These are phyloP conservation scores for Hedychridium roseum DNA, from an alignment of 2,888 invertebrate species.

Conservation along the genomic window DNA sequence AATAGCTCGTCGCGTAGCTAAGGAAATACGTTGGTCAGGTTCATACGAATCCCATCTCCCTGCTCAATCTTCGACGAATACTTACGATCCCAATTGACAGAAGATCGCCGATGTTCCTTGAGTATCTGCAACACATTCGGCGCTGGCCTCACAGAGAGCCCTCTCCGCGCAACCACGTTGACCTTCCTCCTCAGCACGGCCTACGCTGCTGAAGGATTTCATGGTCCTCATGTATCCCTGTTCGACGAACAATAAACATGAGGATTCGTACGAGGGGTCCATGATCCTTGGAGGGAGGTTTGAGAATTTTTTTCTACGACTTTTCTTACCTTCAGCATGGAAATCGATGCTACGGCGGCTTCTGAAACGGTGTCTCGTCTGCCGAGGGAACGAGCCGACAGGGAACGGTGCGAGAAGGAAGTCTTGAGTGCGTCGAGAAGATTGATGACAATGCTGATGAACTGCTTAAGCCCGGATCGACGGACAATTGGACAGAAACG, in stretches of 20 bases:
- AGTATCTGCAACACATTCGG: slow-evolving; percentile 82
- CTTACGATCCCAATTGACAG: slow-evolving; percentile 94
- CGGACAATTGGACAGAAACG: no score
- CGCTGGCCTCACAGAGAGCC: slow-evolving; percentile 86
- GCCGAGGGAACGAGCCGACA: slow-evolving; percentile 84
- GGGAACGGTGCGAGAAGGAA: slow-evolving; percentile 89
- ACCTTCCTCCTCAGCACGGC: slow-evolving; percentile 81
- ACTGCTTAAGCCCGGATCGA: no score
- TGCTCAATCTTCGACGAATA: slow-evolving; percentile 40
- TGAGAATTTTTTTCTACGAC: no score
- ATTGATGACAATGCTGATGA: slow-evolving; percentile 91
- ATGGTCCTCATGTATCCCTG: slow-evolving; percentile 83
- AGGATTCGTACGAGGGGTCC: no score
- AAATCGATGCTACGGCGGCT: slow-evolving; percentile 86
- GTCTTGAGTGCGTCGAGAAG: slow-evolving; percentile 91
- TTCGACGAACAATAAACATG: no score
- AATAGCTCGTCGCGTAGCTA: slow-evolving; percentile 87
- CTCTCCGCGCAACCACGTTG: slow-evolving; percentile 77
- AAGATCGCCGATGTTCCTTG: slow-evolving; percentile 78
- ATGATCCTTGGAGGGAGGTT: no score
- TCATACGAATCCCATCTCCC: not conserved
- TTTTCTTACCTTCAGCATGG: slow-evolving; percentile 78
- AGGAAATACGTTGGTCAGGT: not conserved
- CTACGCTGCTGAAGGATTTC: slow-evolving; percentile 65
- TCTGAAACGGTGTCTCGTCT: slow-evolving; percentile 90